phyloP scores from a whole-genome alignment of 2,888 invertebrate species.

The Acrobasis suavella region DNA sequence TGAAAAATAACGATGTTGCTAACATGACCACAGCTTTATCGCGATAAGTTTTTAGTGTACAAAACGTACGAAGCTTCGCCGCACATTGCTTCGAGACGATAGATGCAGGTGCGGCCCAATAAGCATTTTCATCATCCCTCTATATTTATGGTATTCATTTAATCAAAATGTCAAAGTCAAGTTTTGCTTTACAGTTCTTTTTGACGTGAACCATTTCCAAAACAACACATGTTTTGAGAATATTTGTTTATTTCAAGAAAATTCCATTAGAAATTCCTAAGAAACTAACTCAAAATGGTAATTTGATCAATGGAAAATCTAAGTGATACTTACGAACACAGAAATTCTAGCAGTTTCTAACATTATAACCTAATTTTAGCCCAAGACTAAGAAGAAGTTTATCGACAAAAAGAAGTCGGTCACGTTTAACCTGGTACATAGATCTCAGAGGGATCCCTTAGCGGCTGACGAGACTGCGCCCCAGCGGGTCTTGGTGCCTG shows the following conservation, averaged over 20 bases:
- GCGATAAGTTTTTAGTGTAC: no score
- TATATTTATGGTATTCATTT: no score
- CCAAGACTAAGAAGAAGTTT: constrained; percentile 89
- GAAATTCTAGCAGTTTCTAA: neutral
- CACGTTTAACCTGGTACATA: constrained; percentile 95
- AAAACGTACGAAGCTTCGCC: no score
- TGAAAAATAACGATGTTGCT: no score
- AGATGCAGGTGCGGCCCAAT: no score
- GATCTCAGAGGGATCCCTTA: constrained; percentile 96
- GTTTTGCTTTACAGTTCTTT: constrained; percentile 22
- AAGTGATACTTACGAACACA: neutral
- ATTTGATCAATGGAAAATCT: constrained; percentile 13
- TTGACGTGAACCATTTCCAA: constrained; percentile 45
- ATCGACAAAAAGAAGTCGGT: constrained; percentile 96
- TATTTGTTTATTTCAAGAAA: constrained; percentile 31
- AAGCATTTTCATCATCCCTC: no score
- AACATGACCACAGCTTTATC: no score
- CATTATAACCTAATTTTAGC: constrained; percentile 67
- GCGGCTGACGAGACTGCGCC: constrained; percentile 94
- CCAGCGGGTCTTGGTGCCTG: constrained; percentile 90
- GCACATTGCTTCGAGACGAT: no score
- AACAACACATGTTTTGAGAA: constrained; percentile 66
- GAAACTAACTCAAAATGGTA: constrained; percentile 50
- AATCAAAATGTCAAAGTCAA: neutral
- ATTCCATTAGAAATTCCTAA: constrained; percentile 10